Evolutionary conservation across 2,888 invertebrate genomes (phyloP), one percentile per base, ranked within the genome.

Genomic region (Myopa testacea): DNA sequence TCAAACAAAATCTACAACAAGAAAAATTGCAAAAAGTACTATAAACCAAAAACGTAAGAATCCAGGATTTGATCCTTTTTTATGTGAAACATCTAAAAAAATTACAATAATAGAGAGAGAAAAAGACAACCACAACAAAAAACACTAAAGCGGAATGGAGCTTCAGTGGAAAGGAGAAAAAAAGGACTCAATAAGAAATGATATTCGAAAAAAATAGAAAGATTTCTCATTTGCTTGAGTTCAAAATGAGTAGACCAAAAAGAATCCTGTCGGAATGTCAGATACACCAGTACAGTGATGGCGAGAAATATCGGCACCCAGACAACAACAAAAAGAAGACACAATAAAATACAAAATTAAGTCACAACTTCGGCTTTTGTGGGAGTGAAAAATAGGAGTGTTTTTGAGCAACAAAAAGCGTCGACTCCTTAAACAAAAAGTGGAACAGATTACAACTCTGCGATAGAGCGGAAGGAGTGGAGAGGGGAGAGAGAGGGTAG

Each of bases 11-110:
- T 26, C 26, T 26, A 26, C 34, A 63, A 50, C 50, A 50, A n/a
- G n/a, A n/a, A 45, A 40, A 73, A 19, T 26, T 52, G 50, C 50
- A 26, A 45, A 50, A 19, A 50, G 14, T 55, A 50, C 50, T 14
- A 50, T 14, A 55, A 14, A 55, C n/a, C 55, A 55, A n/a, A 14
- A 14, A 14, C 55, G 14, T n/a, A 16, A 16, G 26, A 34, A 70
- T 63, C 70, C 58, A 52, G 60, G 37, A 71, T 75, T 83, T 81
- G 78, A 81, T 81, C 83, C 82, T 82, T 82, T 81, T 82, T 55
- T n/a, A 8, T 50, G 50, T 14, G 78, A 80, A 81, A 58, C 62
- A 65, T 72, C 14, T 82, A 4, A 14, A 63, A 82, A 83, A 81
- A 83, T 83, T 78, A 76, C 70, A 50, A 0, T 50, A 14, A 8